Evolutionary conservation across 1,140 invertebrate species (phyloP).

Genomic region (Drosophila burlai): DNA sequence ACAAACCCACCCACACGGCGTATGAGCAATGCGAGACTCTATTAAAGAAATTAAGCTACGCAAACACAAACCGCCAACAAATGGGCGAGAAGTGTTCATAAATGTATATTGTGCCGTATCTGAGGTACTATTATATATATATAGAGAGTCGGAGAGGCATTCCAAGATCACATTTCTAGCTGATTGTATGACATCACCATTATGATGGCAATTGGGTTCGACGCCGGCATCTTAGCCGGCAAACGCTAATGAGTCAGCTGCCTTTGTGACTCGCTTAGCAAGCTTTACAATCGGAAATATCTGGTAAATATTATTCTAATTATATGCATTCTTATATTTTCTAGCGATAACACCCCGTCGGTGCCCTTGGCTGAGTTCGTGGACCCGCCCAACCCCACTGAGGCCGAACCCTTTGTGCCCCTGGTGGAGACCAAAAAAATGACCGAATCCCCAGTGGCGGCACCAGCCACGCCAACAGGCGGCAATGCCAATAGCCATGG

Average conservation of each 20-base stretch:
- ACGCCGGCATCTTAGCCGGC: conserved; percentile 42
- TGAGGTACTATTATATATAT: neutral
- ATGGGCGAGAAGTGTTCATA: conserved; percentile 11
- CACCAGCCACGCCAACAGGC: conserved; percentile 33
- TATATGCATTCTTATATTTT: conserved; percentile 1
- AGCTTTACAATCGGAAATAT: conserved; percentile 41
- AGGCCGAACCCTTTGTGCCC: conserved; percentile 60
- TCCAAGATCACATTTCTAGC: conserved; percentile 52
- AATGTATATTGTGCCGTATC: conserved; percentile 11
- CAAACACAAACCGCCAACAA: conserved; percentile 27
- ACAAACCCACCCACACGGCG: conserved; percentile 52
- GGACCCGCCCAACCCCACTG: conserved; percentile 52
- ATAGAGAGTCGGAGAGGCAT: conserved; percentile 18
- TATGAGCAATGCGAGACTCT: conserved; percentile 59
- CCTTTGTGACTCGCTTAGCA: neutral
- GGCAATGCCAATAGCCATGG: conserved; percentile 32
- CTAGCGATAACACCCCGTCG: conserved; percentile 50
- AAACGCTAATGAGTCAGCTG: conserved; percentile 69
- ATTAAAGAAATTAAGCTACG: conserved; percentile 59
- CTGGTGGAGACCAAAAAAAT: conserved; percentile 52
- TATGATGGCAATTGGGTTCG: conserved; percentile 6
- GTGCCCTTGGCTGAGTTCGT: conserved; percentile 65
- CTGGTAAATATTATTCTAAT: conserved; percentile 17
- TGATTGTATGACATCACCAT: conserved; percentile 58
- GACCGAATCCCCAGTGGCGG: conserved; percentile 42